Base-by-base conservation (phyloP, 2,888 invertebrate species). In the Lithophane leautieri region DNA sequence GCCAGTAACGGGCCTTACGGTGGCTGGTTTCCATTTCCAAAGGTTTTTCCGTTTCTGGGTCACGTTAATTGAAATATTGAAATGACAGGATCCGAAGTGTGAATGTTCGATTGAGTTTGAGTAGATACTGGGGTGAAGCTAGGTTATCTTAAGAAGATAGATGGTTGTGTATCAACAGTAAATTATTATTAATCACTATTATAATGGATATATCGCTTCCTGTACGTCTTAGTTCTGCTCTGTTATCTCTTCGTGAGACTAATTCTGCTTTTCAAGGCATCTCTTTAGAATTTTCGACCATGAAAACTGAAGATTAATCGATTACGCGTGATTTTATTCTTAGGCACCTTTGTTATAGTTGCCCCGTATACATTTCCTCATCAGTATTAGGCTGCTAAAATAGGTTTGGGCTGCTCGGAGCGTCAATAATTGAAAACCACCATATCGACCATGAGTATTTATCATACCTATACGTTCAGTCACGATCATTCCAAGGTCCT, bases 401-500 rank as follows among this genome's bases (percentile, higher is more conserved):
- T 86, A 86, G 85, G 16, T 54, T 61, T 63, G 54, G 22, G 22
- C 34, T 50, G 79, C 84, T 86, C 80, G 83, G 80, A 88, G 89
- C 90, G 90, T 92, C 87, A 90, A 92, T 94, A 92, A 93, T 92
- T 91, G 92, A 89, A 93, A 92, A 92, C 89, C 86, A 89, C 89
- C 85, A 87, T 88, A 90, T 90, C 89, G 90, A 86, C 84, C 83
- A 89, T 89, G 88, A 86, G 90, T 89, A 88, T 89, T 90, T 90
- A 89, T 84, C 85, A 88, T 89, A 89, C 79, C 84, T 86, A 90
- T 89, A 90, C 88, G 88, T 85, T 89, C 91, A 91, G 94, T 94
- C 94, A 94, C 94, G 94, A 94, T 88, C 82, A 86, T 82, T 90
- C 94, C 94, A 94, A 94, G 94, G 93, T 89, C 87, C 88, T 78